Percentiles rank a stretch among this genome's conserved stretches.
These are phyloP conservation scores for Acanthis flammea DNA, from an alignment of 2,797 vertebrate genomes.

Conservation along the genomic window DNA sequence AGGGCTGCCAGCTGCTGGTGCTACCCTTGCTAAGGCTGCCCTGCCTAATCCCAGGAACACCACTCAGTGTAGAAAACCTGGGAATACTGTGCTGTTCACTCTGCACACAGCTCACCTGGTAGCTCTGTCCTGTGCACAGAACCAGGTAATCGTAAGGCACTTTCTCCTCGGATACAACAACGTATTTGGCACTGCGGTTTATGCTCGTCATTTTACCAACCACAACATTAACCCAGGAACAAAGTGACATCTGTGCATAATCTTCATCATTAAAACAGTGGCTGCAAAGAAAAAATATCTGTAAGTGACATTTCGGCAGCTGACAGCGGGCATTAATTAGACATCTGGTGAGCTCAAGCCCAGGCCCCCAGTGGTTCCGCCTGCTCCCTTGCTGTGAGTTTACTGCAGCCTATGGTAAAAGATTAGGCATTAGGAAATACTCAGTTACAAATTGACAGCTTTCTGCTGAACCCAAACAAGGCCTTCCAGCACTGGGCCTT, in stretches of 20 bases:
- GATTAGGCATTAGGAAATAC: conserved; percentile 47
- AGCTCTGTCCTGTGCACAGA: conserved; percentile 89
- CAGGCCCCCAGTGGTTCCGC: conserved; percentile 35
- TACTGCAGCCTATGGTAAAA: not conserved
- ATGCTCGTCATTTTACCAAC: conserved; percentile 88
- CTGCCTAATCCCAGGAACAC: not conserved
- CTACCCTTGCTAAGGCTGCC: not conserved
- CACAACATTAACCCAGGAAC: conserved; percentile 81
- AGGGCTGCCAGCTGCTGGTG: not conserved
- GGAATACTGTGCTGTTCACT: no score
- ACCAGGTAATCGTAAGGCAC: conserved; percentile 88
- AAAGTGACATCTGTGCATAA: conserved; percentile 82
- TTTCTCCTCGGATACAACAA: conserved; percentile 76
- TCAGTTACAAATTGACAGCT: conserved; percentile 58
- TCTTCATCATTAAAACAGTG: conserved; percentile 85
- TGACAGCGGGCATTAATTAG: conserved; percentile 76
- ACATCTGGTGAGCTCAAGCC: conserved; percentile 69
- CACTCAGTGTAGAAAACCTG: no score
- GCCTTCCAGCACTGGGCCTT: not conserved
- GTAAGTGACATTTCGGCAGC: conserved; percentile 75
- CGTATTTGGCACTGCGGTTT: conserved; percentile 81
- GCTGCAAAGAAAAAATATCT: conserved; percentile 76
- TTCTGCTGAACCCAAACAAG: conserved; percentile 53
- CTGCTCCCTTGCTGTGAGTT: conserved; percentile 51
- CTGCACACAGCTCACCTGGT: conserved; percentile 80